Base-by-base conservation (phyloP, 2,888 invertebrate genomes). In the Frankliniella fusca region DNA sequence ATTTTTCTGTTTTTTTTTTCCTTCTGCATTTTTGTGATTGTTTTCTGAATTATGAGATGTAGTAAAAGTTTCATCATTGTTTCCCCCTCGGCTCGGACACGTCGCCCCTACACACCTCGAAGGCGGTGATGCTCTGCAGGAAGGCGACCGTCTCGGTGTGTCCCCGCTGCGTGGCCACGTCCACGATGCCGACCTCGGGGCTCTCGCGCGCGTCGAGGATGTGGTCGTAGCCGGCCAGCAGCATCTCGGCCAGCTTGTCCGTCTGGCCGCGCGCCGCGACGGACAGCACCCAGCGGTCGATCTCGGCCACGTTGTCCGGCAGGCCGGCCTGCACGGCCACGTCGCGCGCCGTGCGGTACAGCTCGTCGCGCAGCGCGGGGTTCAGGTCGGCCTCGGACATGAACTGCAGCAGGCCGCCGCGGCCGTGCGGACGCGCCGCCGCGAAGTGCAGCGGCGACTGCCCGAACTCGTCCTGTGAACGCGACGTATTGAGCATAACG, bases 401-500 rank as follows among this genome's bases (percentile, higher is more conserved):
- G 28, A 97, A 90, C 86, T 95, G 94, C 86, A 94, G 93, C 65
- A 97, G 89, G 0, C 94, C 94, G 84, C 95, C 94, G 81, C 94
- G 91, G 0, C 95, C 93, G 86, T 96, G 96, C 0, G 94, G 91
- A 80, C 95, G 91, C 0, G 95, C 94, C 0, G 95, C 94, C 0
- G 96, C 96, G 88, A 95, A 96, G 88, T 97, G 97, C 61, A 97
- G 88, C 91, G 96, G 93, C 84, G 94, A 95, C 87, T 96, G 96
- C 0, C 97, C 97, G 85, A 95, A 95, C 87, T 96, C 96, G 86
- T 97, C 96, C 94, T 95, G 85, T 54, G 15, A 18, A 54, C 54
- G n/a, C n/a, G n/a, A n/a, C n/a, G n/a, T n/a, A n/a, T n/a, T n/a
- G n/a, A n/a, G n/a, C n/a, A n/a, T n/a, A n/a, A n/a, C n/a, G n/a